These are phyloP conservation scores for Drosophila paracracens DNA, from an alignment of 2,888 invertebrate species.

Conservation along the genomic window DNA sequence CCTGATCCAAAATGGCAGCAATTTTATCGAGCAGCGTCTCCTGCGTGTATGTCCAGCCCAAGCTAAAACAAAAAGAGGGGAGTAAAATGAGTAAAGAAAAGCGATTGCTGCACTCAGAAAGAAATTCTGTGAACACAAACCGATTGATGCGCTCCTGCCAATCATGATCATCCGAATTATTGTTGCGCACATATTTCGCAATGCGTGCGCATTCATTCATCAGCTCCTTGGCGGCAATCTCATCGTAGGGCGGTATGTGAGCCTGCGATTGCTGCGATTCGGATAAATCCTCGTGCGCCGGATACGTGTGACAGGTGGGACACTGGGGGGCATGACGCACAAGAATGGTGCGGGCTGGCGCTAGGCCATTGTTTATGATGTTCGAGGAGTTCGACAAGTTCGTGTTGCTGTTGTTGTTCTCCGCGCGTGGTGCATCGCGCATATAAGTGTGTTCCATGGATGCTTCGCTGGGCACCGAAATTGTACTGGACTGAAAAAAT, in stretches of 20 bases:
- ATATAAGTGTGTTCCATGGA: slow-evolving; percentile 90
- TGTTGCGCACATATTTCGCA: slow-evolving; percentile 87
- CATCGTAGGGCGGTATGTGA: slow-evolving; percentile 87
- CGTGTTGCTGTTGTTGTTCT: slow-evolving; percentile 13
- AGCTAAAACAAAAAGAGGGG: slow-evolving; percentile 82
- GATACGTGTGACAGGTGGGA: slow-evolving; percentile 83
- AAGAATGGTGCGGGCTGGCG: slow-evolving; percentile 81
- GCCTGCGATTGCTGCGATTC: slow-evolving; percentile 82
- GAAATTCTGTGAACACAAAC: slow-evolving; percentile 82
- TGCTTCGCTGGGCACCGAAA: slow-evolving; percentile 63
- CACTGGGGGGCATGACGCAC: slow-evolving; percentile 84
- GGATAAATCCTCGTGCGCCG: slow-evolving; percentile 85
- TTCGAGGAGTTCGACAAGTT: background rate
- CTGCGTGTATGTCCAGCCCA: slow-evolving; percentile 88
- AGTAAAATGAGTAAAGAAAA: no score
- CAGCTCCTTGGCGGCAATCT: slow-evolving; percentile 86
- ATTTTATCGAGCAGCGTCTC: slow-evolving; percentile 88
- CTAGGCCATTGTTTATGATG: slow-evolving; percentile 80
- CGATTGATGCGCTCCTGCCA: slow-evolving; percentile 90
- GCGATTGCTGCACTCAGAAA: background rate
- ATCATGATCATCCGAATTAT: slow-evolving; percentile 86
- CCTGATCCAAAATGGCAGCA: slow-evolving; percentile 88
- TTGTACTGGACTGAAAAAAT: slow-evolving; percentile 60
- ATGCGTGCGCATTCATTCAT: slow-evolving; percentile 91
- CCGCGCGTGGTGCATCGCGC: slow-evolving; percentile 86